Evolutionary conservation across 2,888 invertebrate genomes (phyloP).

Genomic region (Synanthedon myopaeformis): DNA sequence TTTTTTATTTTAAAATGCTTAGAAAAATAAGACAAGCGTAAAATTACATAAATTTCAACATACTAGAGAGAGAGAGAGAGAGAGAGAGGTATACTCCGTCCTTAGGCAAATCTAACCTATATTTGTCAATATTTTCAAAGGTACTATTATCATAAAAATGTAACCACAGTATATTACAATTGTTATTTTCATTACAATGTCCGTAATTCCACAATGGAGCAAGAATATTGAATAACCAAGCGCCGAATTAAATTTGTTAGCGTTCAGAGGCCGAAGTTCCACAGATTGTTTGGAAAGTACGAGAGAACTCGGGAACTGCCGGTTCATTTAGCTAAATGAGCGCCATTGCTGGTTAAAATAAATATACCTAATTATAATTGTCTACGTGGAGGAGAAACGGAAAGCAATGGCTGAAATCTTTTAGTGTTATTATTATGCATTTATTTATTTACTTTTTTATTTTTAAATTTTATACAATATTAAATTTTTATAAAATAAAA

Average conservation of each 20-base stretch:
- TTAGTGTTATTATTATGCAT: not conserved
- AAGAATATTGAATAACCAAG: constrained; percentile 7
- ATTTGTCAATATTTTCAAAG: no score
- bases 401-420: not conserved
- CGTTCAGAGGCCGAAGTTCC: constrained; percentile 10
- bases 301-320: constrained; percentile 12
- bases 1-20: no score
- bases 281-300: constrained; percentile 18
- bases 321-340: constrained; percentile 34
- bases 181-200: not conserved
- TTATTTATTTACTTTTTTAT: no score
- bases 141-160: no score
- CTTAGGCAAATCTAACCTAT: no score
- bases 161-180: not conserved
- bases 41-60: no score
- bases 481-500: no score
- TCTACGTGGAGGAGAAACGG: not conserved
- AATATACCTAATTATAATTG: not conserved
- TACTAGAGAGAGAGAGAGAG: no score
- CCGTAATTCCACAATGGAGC: constrained; percentile 3
- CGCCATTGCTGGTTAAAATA: constrained; percentile 6
- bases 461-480: no score
- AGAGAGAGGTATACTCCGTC: no score
- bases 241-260: constrained; percentile 16
- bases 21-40: no score